A percentile compares a stretch with the other conserved stretches of the same genome.
Conservation (phyloP, 2,113 vertebrate genomes). For the Rostratula benghalensis region DNA sequence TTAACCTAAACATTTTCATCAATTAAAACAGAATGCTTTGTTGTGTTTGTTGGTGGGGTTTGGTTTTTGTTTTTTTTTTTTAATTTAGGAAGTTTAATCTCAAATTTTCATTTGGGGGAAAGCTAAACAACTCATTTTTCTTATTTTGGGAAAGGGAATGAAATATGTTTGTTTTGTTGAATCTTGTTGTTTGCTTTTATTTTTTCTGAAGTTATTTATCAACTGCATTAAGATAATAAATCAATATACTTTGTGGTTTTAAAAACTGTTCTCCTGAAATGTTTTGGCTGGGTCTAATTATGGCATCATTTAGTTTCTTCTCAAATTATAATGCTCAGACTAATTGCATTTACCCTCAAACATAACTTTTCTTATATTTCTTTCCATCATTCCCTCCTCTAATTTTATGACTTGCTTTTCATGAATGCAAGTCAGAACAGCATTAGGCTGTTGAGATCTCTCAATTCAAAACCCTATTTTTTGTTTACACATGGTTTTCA, state of each 20-base stretch:
- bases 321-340: not conserved
- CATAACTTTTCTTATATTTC: not conserved
- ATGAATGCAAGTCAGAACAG: not conserved
- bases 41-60: not conserved
- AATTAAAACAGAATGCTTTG: not conserved
- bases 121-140: not conserved
- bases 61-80: not conserved
- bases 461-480: not conserved
- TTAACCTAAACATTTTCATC: not conserved
- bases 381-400: not conserved
- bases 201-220: conserved; percentile 42
- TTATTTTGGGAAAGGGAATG: not conserved
- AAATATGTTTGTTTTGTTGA: conserved; percentile 13
- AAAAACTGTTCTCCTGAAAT: conserved; percentile 24
- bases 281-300: conserved; percentile 37
- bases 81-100: not conserved
- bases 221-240: conserved; percentile 50
- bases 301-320: conserved; percentile 10
- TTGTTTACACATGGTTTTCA: not conserved
- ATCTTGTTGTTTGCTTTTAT: not conserved
- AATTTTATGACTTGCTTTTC: conserved; percentile 10
- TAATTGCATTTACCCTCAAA: conserved; percentile 44
- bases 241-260: conserved; percentile 26
- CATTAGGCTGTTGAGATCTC: not conserved
- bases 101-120: not conserved